Evolutionary conservation across 2,888 invertebrate genomes (phyloP), one percentile per base, ranked within the genome.

Genomic region (Unio pictorum): DNA sequence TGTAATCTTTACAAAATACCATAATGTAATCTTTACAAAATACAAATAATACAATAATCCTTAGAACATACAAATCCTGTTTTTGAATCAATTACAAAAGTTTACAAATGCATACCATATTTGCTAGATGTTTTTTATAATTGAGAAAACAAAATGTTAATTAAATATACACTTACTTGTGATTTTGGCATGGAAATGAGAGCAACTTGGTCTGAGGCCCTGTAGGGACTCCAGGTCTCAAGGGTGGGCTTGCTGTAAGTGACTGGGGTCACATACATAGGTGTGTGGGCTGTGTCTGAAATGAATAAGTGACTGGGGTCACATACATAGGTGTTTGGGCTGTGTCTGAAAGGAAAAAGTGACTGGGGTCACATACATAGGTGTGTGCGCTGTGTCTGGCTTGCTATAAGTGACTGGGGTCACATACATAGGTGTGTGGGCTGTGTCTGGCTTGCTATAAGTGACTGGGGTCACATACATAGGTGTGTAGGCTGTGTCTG

Each of bases 151-250:
- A 45, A 45, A 45, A 45, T 45, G 45, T 45, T 15, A 45, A 45
- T 15, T 45, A 45, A 45, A 45, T 2, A 45, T 45, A 45, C 45
- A 57, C 79, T 66, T 73, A 84, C 85, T 80, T 79, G 72, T 68
- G 71, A 69, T 61, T 77, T 71, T 34, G 84, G 82, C 76, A 84
- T 78, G 11, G 84, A 82, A 30, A 86, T 86, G 18, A 81, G 78
- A 5, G 82, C 79, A 7, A 81, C 80, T 30, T 84, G 81, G 66
- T 85, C 85, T 1, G 82, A 77, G 2, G 84, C 81, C 61, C 84
- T 73, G 71, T 86, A 86, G 1, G 85, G 85, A 61, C 81, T 83
- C 84, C 84, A 84, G 1, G 84, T 79, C 55, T 82, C 74, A 8
- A 86, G 70, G 0, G 76, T 70, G 7, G 76, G 73, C 45, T 72